Evolutionary conservation across 2,888 invertebrate genomes (phyloP).

Genomic region (Oscheius sp.): DNA sequence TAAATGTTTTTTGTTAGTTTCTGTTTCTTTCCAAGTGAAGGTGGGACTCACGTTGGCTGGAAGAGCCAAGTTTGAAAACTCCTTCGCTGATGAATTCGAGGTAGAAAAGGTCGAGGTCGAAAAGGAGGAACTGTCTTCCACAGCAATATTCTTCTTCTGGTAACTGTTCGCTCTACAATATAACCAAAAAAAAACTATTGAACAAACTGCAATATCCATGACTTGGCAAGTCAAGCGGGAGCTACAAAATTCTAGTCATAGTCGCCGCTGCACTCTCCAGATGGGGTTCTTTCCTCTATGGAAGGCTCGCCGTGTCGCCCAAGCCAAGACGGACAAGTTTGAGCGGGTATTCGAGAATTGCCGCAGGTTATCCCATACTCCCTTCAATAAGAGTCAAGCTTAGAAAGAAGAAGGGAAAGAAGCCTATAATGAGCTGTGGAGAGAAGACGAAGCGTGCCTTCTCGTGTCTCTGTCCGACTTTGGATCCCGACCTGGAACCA

Average conservation of each 20-base stretch:
- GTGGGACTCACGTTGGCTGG: no score
- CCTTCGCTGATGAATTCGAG: no score
- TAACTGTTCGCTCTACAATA: no score
- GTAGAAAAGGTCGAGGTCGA: no score
- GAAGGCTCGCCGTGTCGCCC: conserved; percentile 13
- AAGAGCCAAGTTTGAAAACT: no score
- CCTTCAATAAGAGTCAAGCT: background rate
- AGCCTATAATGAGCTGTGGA: background rate
- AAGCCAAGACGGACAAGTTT: conserved; percentile 7
- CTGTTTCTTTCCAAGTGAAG: no score
- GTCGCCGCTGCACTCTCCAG: background rate
- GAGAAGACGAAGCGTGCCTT: background rate
- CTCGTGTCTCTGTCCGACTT: conserved; percentile 3
- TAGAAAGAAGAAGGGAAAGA: background rate
- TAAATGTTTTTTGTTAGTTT: background rate
- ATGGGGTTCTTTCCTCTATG: conserved; percentile 7
- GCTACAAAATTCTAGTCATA: no score
- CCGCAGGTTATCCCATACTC: background rate
- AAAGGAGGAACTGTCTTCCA: no score
- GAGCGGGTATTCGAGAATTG: conserved; percentile 10
- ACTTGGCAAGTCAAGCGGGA: no score
- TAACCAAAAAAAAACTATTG: no score
- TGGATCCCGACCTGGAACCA: background rate
- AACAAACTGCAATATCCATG: no score
- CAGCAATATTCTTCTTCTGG: no score